Percentiles rank a stretch among this genome's conserved stretches.
phyloP scores from a whole-genome alignment of 1,140 invertebrate species.

The Sitophilus oryzae region DNA sequence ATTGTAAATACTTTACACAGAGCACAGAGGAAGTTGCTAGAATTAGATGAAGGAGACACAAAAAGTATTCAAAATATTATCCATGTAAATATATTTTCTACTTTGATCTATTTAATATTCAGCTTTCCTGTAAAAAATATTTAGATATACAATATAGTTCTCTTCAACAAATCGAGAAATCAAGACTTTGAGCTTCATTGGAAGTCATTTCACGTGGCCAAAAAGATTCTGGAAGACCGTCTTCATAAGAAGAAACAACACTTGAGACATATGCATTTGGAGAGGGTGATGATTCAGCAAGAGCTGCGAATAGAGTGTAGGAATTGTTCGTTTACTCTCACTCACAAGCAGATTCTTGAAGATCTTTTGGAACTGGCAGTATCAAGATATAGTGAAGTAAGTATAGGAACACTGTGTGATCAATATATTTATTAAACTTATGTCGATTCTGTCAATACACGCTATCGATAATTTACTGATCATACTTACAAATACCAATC shows the following conservation, averaged over 20 bases:
- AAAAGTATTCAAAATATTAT: conserved; percentile 62
- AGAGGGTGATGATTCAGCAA: conserved; percentile 61
- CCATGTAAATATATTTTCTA: conserved; percentile 31
- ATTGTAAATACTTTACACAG: conserved; percentile 50
- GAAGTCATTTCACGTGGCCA: conserved; percentile 55
- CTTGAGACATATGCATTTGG: conserved; percentile 58
- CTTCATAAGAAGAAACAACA: conserved; percentile 55
- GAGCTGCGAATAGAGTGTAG: conserved; percentile 51
- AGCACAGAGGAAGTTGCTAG: conserved; percentile 55
- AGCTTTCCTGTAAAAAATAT: not conserved
- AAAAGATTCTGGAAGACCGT: conserved; percentile 57
- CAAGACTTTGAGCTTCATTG: conserved; percentile 51
- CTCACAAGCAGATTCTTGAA: conserved; percentile 56
- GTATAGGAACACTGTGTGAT: too few species aligned
- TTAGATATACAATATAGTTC: conserved; percentile 56
- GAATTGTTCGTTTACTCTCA: conserved; percentile 47
- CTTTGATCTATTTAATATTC: not conserved
- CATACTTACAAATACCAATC: too few species aligned
- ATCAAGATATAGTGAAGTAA: conserved; percentile 64
- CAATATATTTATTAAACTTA: too few species aligned
- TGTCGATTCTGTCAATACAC: too few species aligned
- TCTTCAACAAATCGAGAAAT: conserved; percentile 52
- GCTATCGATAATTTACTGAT: too few species aligned
- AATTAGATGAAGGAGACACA: conserved; percentile 65
- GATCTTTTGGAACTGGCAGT: conserved; percentile 60